Conservation (phyloP, 2,113 vertebrate genomes). For the Ceuthmochares aereus region DNA sequence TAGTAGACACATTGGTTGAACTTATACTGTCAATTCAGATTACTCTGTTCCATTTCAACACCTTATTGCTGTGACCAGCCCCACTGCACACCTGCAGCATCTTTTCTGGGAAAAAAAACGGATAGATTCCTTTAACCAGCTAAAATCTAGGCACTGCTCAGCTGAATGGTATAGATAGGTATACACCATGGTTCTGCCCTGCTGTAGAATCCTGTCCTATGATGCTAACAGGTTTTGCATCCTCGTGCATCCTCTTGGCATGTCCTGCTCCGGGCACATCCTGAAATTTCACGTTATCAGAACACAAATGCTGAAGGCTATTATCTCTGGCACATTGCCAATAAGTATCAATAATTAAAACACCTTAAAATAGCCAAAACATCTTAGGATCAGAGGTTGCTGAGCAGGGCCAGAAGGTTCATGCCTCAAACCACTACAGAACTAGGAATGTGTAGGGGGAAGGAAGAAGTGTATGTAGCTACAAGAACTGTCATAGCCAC, state of each 20-base stretch:
- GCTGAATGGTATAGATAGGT: accelerated
- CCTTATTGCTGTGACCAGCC: not conserved
- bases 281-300: not conserved
- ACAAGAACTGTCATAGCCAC: not conserved
- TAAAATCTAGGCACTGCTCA: not conserved
- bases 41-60: not conserved
- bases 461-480: not conserved
- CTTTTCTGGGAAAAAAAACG: not conserved
- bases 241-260: accelerated
- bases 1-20: not conserved
- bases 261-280: not conserved
- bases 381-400: not conserved
- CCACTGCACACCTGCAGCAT: accelerated
- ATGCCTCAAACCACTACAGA: not conserved
- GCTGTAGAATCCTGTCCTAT: not conserved
- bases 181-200: not conserved
- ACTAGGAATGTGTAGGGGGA: accelerated
- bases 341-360: not conserved
- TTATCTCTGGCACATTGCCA: not conserved
- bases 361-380: not conserved
- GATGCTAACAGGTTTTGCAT: not conserved
- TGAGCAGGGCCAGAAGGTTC: not conserved
- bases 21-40: not conserved
- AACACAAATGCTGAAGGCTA: not conserved
- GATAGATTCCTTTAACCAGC: not conserved